Percentiles rank a stretch among this genome's conserved stretches.
phyloP scores from a whole-genome alignment of 2,888 invertebrate species.

The Abrostola tripartita region DNA sequence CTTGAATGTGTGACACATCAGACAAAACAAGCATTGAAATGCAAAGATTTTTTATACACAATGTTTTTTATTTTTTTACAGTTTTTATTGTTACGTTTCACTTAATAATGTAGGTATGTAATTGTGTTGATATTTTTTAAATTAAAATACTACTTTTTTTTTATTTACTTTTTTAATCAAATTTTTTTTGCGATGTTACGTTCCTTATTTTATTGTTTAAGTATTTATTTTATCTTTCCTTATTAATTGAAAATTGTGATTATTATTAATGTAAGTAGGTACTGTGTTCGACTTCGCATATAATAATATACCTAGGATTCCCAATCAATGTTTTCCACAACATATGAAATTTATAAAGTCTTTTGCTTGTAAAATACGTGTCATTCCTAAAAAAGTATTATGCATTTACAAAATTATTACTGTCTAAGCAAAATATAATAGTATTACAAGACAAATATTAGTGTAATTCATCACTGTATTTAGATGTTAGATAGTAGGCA shows the following conservation, averaged over 20 bases:
- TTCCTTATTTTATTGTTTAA: too few species aligned
- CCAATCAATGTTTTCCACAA: too few species aligned
- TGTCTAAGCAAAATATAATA: conserved; percentile 21
- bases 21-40: too few species aligned
- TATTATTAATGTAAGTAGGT: too few species aligned
- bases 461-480: conserved; percentile 23
- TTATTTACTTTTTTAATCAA: too few species aligned
- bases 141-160: too few species aligned
- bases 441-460: conserved; percentile 38
- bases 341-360: background rate
- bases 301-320: too few species aligned
- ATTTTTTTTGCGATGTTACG: too few species aligned
- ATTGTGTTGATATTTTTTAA: background rate
- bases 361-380: background rate
- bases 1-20: too few species aligned
- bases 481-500: conserved; percentile 19
- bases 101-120: background rate
- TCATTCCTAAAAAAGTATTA: conserved; percentile 43
- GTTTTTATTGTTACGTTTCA: background rate
- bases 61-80: background rate
- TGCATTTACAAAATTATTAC: conserved; percentile 31
- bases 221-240: too few species aligned
- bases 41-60: background rate
- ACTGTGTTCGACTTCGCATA: too few species aligned
- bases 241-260: too few species aligned